phyloP scores from a whole-genome alignment of 2,797 vertebrate genomes.

The Streptopelia turtur region DNA sequence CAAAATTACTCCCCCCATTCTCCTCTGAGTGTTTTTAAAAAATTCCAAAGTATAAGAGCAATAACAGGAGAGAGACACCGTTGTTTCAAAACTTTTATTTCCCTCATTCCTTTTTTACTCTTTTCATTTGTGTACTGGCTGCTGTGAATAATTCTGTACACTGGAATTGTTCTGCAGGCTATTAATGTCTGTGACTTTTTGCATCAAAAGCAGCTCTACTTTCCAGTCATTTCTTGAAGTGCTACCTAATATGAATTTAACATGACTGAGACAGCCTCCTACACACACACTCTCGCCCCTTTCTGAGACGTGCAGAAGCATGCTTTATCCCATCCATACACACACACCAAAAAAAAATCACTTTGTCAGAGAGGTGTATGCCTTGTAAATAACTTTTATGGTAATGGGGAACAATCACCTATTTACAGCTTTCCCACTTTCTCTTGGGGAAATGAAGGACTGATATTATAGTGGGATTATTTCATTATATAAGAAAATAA shows the following conservation, averaged over 20 bases:
- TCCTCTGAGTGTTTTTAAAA: neutral
- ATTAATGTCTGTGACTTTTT: constrained; percentile 51
- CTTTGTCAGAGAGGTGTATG: neutral
- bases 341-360: neutral
- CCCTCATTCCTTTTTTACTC: neutral
- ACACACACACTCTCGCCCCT: neutral
- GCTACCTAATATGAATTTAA: constrained; percentile 34
- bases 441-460: neutral
- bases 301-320: neutral
- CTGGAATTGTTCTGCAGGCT: constrained; percentile 25
- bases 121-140: constrained; percentile 34
- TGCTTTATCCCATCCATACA: neutral
- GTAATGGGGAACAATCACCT: neutral
- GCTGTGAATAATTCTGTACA: constrained; percentile 30
- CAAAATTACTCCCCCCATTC: neutral
- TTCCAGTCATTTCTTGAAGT: constrained; percentile 36
- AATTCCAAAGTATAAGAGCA: neutral
- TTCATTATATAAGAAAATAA: neutral
- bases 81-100: constrained; percentile 29
- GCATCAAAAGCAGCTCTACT: constrained; percentile 15
- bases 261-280: neutral
- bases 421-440: neutral
- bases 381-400: neutral
- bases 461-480: neutral
- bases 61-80: neutral